Base-by-base conservation (phyloP, 2,888 invertebrate genomes). In the Stramonita haemastoma region DNA sequence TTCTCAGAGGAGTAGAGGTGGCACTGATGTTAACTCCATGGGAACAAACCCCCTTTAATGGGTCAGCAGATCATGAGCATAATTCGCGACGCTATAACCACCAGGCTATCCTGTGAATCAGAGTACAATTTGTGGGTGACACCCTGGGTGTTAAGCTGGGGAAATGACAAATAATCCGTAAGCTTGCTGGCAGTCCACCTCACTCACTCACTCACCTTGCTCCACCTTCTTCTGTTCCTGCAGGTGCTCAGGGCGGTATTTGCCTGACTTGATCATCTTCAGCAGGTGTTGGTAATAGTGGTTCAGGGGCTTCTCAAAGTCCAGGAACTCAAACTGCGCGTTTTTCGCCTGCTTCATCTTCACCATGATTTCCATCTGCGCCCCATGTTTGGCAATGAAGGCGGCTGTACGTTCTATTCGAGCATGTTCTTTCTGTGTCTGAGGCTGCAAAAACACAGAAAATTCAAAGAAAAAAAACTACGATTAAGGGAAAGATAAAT, bases 321-420 rank as follows among this genome's bases (percentile, higher is more conserved):
- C 98, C 90, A 99, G 97, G 96, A 99, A 99, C 92, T 98, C 97
- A 96, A 99, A 99, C 96, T 99, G 98, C 0, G 97, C 97, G 96
- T 99, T 99, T 95, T 98, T 97, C 0, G 98, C 97, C 96, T 99
- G 99, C 96, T 99, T 99, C 6, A 99, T 98, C 96, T 99, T 99
- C 93, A 99, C 97, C 22, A 99, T 97, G 93, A 99, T 99, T 96
- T 99, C 99, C 99, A 99, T 99, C 96, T 99, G 99, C 15, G 97
- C 97, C 0, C 99, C 99, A 95, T 99, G 99, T 87, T 97, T 97
- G 4, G 96, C 96, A 22, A 97, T 96, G 93, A 97, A 97, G 79
- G 93, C 91, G 2, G 97, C 97, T 0, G 97, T 99, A 96, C 98
- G 99, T 95, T 99, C 99, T 94, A 99, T 99, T 91, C 99, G 98